Percentiles rank a stretch among this genome's conserved stretches.
Evolutionary conservation across 2,113 vertebrate species (phyloP).

Genomic region (Chionomys nivalis): DNA sequence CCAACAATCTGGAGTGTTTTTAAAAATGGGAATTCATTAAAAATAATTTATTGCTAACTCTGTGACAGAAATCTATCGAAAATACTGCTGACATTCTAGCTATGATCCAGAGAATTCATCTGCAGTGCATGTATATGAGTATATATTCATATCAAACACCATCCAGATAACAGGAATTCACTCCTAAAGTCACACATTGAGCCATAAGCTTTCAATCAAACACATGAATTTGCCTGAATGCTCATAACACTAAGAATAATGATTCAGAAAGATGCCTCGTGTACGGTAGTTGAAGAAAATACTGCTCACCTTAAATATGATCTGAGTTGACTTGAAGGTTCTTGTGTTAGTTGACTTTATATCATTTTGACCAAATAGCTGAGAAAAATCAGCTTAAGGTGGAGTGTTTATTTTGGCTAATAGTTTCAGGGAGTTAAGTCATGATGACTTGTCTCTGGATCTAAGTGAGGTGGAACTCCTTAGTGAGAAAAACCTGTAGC

Average conservation of each 20-base stretch:
- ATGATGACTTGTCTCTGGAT: not conserved
- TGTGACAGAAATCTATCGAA: conserved; percentile 61
- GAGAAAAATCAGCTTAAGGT: not conserved
- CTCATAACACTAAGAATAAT: not conserved
- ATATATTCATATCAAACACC: not conserved
- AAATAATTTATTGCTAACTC: conserved; percentile 69
- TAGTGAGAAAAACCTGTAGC: not conserved
- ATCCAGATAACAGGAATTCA: not conserved
- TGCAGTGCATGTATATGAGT: not conserved
- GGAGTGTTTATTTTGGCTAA: not conserved
- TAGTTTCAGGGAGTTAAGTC: not conserved
- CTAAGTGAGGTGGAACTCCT: not conserved
- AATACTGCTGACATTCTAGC: conserved; percentile 18
- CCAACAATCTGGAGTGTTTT: conserved; percentile 67
- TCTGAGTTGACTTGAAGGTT: conserved; percentile 16
- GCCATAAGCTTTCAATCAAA: conserved; percentile 22
- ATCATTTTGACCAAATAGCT: not conserved
- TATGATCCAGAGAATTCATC: not conserved
- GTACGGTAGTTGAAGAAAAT: conserved; percentile 32
- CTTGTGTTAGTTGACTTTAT: not conserved
- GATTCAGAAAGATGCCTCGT: not conserved
- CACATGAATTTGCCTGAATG: conserved; percentile 6
- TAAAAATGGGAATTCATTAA: conserved; percentile 73
- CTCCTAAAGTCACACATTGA: not conserved
- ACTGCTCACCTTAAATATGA: not conserved